phyloP scores from a whole-genome alignment of 2,113 vertebrate species.

The Euleptes europaea region DNA sequence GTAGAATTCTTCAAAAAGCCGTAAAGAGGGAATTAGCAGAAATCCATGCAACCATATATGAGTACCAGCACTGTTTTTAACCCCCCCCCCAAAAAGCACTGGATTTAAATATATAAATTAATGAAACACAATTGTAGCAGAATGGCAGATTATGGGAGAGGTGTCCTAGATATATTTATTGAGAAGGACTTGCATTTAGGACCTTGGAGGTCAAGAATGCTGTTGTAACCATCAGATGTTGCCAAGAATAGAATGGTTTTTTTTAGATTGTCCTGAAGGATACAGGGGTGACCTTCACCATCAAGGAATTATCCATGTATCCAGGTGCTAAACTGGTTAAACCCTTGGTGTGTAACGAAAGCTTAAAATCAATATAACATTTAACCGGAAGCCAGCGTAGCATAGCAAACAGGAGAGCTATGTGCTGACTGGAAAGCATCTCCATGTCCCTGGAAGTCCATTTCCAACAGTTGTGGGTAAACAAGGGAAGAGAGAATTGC shows the following conservation, averaged over 20 bases:
- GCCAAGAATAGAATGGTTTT: background rate
- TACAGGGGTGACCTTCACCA: background rate
- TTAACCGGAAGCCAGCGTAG: slow-evolving; percentile 38
- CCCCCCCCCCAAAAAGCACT: too few relatives aligned
- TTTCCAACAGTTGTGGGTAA: slow-evolving; percentile 27
- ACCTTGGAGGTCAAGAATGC: background rate
- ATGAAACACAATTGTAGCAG: too few relatives aligned
- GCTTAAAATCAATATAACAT: slow-evolving; percentile 41
- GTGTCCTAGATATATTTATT: too few relatives aligned
- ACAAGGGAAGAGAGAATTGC: slow-evolving; percentile 49
- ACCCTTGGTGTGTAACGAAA: background rate
- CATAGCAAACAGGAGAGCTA: slow-evolving; percentile 8
- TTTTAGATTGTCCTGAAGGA: background rate
- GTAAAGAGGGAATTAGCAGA: too few relatives aligned
- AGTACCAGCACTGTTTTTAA: too few relatives aligned
- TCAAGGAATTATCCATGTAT: background rate
- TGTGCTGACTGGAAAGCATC: slow-evolving; percentile 40
- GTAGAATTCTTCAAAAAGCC: too few relatives aligned
- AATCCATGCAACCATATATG: too few relatives aligned
- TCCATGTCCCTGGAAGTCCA: background rate
- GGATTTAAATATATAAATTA: too few relatives aligned
- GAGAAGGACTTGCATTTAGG: too few relatives aligned
- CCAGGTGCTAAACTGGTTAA: background rate
- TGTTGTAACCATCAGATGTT: background rate
- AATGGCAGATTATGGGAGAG: too few relatives aligned